A percentile compares a stretch with the other conserved stretches of the same genome.
phyloP scores from a whole-genome alignment of 2,797 vertebrate genomes.

The Spinus olivaceus region DNA sequence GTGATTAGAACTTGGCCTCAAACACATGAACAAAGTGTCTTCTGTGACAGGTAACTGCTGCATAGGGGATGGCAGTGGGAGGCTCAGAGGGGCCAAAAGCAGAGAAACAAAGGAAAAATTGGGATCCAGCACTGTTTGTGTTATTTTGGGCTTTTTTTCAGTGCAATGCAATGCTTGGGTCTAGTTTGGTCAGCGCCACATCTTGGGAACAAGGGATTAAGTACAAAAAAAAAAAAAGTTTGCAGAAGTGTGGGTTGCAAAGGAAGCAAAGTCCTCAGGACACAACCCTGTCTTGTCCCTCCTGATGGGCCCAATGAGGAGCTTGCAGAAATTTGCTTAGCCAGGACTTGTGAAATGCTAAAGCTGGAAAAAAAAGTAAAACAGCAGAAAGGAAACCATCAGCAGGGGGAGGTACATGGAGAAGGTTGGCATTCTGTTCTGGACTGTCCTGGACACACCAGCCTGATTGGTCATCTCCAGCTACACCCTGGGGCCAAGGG shows the following conservation, averaged over 20 bases:
- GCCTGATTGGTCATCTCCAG: background rate
- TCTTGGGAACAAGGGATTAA: background rate
- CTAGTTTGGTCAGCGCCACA: background rate
- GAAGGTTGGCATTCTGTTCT: background rate
- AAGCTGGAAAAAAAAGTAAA: background rate
- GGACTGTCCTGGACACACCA: background rate
- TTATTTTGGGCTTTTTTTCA: background rate
- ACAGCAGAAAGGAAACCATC: background rate
- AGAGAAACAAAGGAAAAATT: background rate
- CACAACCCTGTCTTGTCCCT: background rate
- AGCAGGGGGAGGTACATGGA: background rate
- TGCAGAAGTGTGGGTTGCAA: background rate
- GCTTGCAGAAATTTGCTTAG: background rate
- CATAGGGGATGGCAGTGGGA: background rate
- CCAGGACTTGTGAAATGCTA: background rate
- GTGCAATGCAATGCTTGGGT: background rate
- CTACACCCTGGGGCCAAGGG: background rate
- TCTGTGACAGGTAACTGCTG: slow-evolving; percentile 14
- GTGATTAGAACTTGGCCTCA: slow-evolving; percentile 32
- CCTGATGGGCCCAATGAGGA: background rate
- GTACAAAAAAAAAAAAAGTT: background rate
- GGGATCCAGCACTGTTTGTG: background rate
- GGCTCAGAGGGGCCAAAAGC: background rate
- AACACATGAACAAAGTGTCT: slow-evolving; percentile 18
- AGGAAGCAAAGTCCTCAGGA: background rate